Evolutionary conservation across 2,888 invertebrate species (phyloP).

Genomic region (Bombylius discolor): DNA sequence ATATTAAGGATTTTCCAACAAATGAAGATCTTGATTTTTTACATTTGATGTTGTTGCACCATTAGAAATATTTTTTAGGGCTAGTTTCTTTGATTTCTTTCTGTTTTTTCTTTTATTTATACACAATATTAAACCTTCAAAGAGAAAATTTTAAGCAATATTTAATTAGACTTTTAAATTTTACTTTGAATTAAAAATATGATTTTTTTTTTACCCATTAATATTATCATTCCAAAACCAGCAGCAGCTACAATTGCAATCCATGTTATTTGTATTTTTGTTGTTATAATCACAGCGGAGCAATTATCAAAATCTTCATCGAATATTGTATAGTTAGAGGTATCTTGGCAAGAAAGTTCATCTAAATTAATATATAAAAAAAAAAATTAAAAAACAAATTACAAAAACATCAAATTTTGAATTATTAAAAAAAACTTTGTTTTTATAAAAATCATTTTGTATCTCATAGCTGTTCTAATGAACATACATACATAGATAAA

Average conservation of each 20-base stretch:
- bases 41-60: neutral
- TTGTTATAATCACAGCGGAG: neutral
- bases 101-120: neutral
- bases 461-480: no score
- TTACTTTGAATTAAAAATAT: neutral
- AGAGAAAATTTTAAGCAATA: neutral
- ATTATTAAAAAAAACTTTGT: no score
- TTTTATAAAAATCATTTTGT: no score
- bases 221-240: slow-evolving; percentile 1
- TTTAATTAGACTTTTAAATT: neutral
- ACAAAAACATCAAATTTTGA: no score
- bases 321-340: slow-evolving; percentile 2
- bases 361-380: slow-evolving; percentile 1
- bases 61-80: neutral
- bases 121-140: neutral
- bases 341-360: slow-evolving; percentile 1
- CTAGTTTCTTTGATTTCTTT: neutral
- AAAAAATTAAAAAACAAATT: no score
- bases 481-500: neutral
- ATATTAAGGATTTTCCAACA: neutral
- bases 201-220: slow-evolving; percentile 4
- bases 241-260: neutral
- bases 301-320: slow-evolving; percentile 3
- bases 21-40: neutral
- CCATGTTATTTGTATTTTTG: slow-evolving; percentile 8